A percentile compares a stretch with the other conserved stretches of the same genome.
Evolutionary conservation across 2,113 vertebrate genomes (phyloP).

Genomic region (Tor tambroides): DNA sequence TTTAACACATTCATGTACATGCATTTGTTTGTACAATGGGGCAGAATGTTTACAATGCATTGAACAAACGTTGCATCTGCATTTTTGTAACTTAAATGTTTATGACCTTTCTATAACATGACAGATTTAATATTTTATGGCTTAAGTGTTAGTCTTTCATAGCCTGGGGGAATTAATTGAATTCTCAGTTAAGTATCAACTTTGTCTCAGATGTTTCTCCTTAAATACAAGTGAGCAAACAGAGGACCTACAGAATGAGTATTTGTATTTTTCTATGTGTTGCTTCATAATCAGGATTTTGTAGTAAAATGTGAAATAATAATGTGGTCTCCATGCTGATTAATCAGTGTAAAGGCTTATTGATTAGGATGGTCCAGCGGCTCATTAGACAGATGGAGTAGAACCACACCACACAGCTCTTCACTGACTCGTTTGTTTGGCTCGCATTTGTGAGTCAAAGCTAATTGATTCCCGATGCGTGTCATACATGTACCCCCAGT

Average conservation of each 20-base stretch:
- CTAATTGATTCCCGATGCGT: neutral
- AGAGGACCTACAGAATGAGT: neutral
- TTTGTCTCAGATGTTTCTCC: neutral
- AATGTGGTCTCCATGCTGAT: neutral
- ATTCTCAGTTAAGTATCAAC: neutral
- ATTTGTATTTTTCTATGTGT: too few relatives aligned
- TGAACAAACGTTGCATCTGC: neutral
- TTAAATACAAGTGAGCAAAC: neutral
- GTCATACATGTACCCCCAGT: neutral
- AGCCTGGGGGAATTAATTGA: neutral
- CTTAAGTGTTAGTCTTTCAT: neutral
- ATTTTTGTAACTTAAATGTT: neutral
- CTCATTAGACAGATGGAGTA: neutral
- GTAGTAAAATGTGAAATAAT: neutral
- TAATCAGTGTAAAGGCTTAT: neutral
- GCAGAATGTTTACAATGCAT: neutral
- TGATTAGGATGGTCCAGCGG: neutral
- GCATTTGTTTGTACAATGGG: neutral
- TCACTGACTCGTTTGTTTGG: neutral
- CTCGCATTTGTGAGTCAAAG: neutral
- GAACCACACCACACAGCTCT: neutral
- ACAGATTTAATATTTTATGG: neutral
- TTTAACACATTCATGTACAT: conserved; percentile 20
- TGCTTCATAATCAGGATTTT: too few relatives aligned
- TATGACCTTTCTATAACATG: neutral